A percentile compares a stretch with the other conserved stretches of the same genome.
Conservation (phyloP, 2,797 vertebrate species). For the Fistularia commersonii region DNA sequence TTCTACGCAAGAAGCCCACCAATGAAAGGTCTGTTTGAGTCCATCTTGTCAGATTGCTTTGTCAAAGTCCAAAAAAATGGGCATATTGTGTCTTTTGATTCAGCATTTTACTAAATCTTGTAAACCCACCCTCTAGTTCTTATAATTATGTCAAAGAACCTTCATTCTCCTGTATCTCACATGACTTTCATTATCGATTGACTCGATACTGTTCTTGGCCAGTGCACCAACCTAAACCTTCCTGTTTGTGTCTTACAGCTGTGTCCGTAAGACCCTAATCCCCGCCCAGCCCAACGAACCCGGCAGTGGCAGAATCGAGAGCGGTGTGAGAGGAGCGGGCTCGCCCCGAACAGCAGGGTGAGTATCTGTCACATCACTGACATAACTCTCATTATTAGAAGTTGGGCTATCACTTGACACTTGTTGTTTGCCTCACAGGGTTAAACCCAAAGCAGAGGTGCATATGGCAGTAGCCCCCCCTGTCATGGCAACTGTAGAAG, state of each 20-base stretch:
- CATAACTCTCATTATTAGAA: background rate
- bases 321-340: conserved; percentile 84
- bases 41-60: background rate
- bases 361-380: conserved; percentile 33
- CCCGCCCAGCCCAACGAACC: conserved; percentile 86
- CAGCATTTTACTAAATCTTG: too few species aligned
- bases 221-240: background rate
- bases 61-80: too few species aligned
- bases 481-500: conserved; percentile 86
- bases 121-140: too few species aligned
- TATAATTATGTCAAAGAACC: too few species aligned
- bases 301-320: conserved; percentile 81
- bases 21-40: conserved; percentile 82
- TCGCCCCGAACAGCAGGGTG: conserved; percentile 92
- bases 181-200: too few species aligned
- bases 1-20: conserved; percentile 94
- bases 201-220: too few species aligned
- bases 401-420: background rate
- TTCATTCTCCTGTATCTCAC: too few species aligned
- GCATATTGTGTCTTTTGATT: too few species aligned
- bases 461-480: conserved; percentile 88
- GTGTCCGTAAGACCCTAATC: conserved; percentile 93
- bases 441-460: conserved; percentile 92
- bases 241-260: conserved; percentile 50
- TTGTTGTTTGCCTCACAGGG: conserved; percentile 61